phyloP scores from a whole-genome alignment of 2,888 invertebrate species.

The Ferrisia virgata region DNA sequence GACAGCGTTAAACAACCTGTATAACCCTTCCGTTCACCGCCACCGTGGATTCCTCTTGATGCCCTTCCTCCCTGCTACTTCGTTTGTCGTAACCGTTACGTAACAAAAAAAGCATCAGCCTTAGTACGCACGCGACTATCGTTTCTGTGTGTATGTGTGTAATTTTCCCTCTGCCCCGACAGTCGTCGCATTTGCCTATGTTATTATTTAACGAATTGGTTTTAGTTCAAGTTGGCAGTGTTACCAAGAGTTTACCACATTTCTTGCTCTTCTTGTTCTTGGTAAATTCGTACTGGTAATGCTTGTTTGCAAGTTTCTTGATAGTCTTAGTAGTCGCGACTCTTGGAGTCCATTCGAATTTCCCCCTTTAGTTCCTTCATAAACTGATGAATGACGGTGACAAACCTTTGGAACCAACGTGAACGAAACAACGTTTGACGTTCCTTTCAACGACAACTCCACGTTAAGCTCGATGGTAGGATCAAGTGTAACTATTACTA shows the following conservation, averaged over 20 bases:
- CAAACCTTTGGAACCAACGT: too few species aligned
- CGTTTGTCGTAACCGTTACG: not conserved
- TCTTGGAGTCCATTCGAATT: too few species aligned
- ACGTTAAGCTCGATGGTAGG: not conserved
- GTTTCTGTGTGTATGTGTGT: too few species aligned
- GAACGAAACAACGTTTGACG: too few species aligned
- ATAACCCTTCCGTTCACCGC: not conserved
- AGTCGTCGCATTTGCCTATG: not conserved
- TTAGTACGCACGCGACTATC: constrained; percentile 18
- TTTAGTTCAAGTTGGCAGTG: constrained; percentile 22
- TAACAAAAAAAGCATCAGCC: constrained; percentile 10
- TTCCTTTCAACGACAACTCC: not conserved
- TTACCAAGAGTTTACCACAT: not conserved
- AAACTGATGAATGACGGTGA: too few species aligned
- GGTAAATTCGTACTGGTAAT: too few species aligned
- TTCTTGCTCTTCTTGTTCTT: not conserved
- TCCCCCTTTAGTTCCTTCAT: too few species aligned
- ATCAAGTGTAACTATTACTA: constrained; percentile 18
- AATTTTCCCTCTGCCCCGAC: not conserved
- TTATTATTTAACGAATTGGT: constrained; percentile 16
- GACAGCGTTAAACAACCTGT: constrained; percentile 27
- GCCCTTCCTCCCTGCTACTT: not conserved
- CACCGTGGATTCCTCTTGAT: not conserved
- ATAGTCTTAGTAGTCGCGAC: too few species aligned
- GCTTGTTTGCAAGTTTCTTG: not conserved